phyloP scores from a whole-genome alignment of 2,888 invertebrate genomes.

The Ennomos quercinarius region DNA sequence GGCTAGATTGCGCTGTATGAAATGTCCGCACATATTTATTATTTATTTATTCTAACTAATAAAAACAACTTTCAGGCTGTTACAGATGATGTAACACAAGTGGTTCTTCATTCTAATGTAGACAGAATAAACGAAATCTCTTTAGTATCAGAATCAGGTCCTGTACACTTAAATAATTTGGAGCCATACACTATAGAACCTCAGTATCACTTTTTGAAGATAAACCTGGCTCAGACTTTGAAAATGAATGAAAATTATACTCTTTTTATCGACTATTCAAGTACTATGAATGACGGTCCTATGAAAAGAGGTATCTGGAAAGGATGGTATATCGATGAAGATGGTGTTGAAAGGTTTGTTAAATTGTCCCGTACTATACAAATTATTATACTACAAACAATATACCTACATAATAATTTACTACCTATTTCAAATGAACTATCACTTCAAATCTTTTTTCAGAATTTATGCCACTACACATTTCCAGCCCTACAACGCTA shows the following conservation, averaged over 20 bases:
- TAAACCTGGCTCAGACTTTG: conserved; percentile 62
- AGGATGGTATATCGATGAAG: conserved; percentile 69
- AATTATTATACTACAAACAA: neutral
- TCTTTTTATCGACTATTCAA: conserved; percentile 74
- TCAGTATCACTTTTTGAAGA: conserved; percentile 73
- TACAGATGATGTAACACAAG: conserved; percentile 60
- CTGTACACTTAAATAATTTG: conserved; percentile 39
- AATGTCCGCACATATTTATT: no score
- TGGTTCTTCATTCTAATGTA: conserved; percentile 82
- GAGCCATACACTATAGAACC: conserved; percentile 54
- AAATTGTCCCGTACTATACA: conserved; percentile 8
- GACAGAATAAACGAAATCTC: conserved; percentile 56
- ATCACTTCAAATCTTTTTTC: conserved; percentile 37
- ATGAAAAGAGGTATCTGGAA: conserved; percentile 79
- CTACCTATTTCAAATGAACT: conserved; percentile 1
- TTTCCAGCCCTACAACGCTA: conserved; percentile 91
- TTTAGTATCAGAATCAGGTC: conserved; percentile 38
- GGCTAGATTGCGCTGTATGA: no score
- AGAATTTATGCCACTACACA: conserved; percentile 88
- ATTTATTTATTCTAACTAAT: no score
- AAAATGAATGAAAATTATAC: conserved; percentile 62
- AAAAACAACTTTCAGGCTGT: conserved; percentile 53
- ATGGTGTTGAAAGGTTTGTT: conserved; percentile 64
- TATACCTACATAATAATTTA: conserved; percentile 2
- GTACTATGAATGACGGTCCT: conserved; percentile 80